Percentiles rank a stretch among this genome's conserved stretches.
These are phyloP conservation scores for Laticauda laticaudata DNA, from an alignment of 2,113 vertebrate species.

Conservation along the genomic window DNA sequence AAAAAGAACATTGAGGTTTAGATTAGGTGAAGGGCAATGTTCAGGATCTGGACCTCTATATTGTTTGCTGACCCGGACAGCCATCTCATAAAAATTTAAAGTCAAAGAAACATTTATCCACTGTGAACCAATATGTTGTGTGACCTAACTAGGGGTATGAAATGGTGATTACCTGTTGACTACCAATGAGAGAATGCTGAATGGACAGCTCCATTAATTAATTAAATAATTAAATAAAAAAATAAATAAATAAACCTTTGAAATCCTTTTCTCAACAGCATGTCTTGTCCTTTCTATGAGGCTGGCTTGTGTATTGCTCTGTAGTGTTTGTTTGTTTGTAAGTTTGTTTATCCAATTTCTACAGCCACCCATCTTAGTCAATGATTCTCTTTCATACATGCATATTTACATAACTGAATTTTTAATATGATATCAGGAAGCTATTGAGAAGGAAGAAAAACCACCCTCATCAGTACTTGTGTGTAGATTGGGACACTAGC, in stretches of 20 bases:
- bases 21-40: background rate
- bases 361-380: background rate
- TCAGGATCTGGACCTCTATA: background rate
- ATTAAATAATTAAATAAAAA: background rate
- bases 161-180: background rate
- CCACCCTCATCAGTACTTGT: background rate
- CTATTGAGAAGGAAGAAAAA: background rate
- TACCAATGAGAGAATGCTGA: background rate
- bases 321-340: background rate
- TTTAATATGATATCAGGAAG: background rate
- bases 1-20: background rate
- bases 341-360: background rate
- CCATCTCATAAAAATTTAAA: background rate
- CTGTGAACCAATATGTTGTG: background rate
- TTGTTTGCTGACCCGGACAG: background rate
- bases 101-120: background rate
- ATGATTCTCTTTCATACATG: background rate
- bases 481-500: background rate
- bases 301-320: background rate
- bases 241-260: background rate
- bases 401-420: background rate
- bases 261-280: background rate
- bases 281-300: no score
- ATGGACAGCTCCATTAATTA: background rate
- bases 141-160: background rate